phyloP scores from a whole-genome alignment of 1,140 invertebrate species.

The Melipona quadrifasciata region DNA sequence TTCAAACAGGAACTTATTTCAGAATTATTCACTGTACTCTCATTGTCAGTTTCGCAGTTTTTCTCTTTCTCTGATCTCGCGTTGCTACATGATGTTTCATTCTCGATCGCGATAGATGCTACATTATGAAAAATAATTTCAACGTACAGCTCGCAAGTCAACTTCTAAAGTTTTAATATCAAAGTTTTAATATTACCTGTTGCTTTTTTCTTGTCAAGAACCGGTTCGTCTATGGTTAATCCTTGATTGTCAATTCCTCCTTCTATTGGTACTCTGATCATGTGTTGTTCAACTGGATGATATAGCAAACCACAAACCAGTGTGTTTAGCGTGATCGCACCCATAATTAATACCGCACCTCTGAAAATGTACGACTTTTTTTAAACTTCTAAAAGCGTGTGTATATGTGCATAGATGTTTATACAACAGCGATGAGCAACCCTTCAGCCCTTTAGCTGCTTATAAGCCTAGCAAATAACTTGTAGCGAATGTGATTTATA shows the following conservation, averaged over 20 bases:
- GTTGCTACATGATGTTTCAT: neutral
- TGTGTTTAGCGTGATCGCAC: slow-evolving; percentile 89
- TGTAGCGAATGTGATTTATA: no score
- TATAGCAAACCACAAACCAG: slow-evolving; percentile 90
- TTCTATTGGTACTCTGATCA: slow-evolving; percentile 85
- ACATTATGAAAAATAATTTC: neutral
- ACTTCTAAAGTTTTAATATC: no score
- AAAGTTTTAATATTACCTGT: neutral
- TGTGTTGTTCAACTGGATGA: slow-evolving; percentile 90
- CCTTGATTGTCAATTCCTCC: slow-evolving; percentile 82
- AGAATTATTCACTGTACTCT: neutral
- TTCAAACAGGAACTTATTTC: neutral
- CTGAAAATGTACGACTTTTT: slow-evolving; percentile 77
- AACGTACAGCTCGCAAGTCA: no score
- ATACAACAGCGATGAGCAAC: no score
- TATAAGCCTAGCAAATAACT: no score
- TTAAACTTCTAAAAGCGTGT: neutral
- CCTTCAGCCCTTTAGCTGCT: no score
- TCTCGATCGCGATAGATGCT: neutral
- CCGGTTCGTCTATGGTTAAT: slow-evolving; percentile 67
- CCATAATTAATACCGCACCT: slow-evolving; percentile 90
- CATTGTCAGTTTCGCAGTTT: neutral
- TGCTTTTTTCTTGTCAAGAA: slow-evolving; percentile 24
- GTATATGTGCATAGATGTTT: neutral
- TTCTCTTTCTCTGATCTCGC: slow-evolving; percentile 1